phyloP scores from a whole-genome alignment of 2,888 invertebrate species.

The Horisme vitalbata region DNA sequence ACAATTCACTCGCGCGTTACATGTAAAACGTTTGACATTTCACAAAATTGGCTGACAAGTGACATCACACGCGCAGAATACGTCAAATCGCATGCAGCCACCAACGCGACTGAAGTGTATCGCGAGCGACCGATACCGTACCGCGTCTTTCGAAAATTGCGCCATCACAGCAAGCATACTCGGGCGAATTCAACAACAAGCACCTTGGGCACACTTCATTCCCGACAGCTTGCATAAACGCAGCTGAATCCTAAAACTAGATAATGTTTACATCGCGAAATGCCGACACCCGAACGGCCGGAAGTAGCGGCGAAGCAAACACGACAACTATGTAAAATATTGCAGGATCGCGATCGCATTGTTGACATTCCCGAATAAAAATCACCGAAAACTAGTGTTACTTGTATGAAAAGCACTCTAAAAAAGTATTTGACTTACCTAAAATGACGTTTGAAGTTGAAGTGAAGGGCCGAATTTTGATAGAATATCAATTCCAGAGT shows the following conservation, averaged over 20 bases:
- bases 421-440: slow-evolving; percentile 87
- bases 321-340: slow-evolving; percentile 91
- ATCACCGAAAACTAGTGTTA: slow-evolving; percentile 83
- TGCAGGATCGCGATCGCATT: slow-evolving; percentile 89
- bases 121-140: slow-evolving; percentile 81
- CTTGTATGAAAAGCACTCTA: slow-evolving; percentile 84
- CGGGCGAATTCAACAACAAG: slow-evolving; percentile 81
- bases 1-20: slow-evolving; percentile 76
- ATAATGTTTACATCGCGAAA: slow-evolving; percentile 83
- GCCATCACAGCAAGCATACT: slow-evolving; percentile 82
- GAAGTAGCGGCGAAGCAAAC: slow-evolving; percentile 85
- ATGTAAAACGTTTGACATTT: slow-evolving; percentile 80
- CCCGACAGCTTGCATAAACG: slow-evolving; percentile 73
- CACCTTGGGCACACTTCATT: slow-evolving; percentile 81
- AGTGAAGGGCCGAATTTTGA: slow-evolving; percentile 86
- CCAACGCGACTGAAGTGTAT: slow-evolving; percentile 84
- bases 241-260: slow-evolving; percentile 73
- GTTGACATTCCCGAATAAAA: slow-evolving; percentile 87
- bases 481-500: slow-evolving; percentile 85
- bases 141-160: slow-evolving; percentile 85
- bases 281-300: slow-evolving; percentile 81
- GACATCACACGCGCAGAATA: slow-evolving; percentile 81
- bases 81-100: slow-evolving; percentile 83
- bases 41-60: slow-evolving; percentile 80
- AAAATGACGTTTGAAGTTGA: slow-evolving; percentile 85